These are phyloP conservation scores for Python bivittatus DNA, from an alignment of 2,113 vertebrate genomes.

Conservation along the genomic window DNA sequence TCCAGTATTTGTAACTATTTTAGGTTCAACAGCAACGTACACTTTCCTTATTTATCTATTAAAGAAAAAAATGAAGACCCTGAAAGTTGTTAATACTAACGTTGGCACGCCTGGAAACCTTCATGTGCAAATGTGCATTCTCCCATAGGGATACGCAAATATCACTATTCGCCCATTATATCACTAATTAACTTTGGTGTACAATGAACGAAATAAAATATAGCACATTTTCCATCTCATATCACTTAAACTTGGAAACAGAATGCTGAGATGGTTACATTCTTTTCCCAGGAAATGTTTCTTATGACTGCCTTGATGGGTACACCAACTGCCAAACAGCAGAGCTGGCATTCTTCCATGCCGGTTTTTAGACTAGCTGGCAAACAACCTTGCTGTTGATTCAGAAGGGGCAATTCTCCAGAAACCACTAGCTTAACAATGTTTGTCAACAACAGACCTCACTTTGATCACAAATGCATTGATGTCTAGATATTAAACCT, in stretches of 20 bases:
- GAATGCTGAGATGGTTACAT: not conserved
- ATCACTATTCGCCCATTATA: not conserved
- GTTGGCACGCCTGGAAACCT: not conserved
- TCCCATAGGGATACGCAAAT: not conserved
- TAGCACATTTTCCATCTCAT: not conserved
- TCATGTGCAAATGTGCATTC: not conserved
- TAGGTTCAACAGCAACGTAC: not conserved
- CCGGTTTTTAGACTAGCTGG: conserved; percentile 39
- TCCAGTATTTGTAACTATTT: not conserved
- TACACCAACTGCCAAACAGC: conserved; percentile 32
- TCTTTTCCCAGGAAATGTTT: conserved; percentile 24
- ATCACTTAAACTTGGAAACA: not conserved
- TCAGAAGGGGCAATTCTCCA: conserved; percentile 40
- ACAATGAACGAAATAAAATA: not conserved
- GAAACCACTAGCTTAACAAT: conserved; percentile 40
- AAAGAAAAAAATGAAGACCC: not conserved
- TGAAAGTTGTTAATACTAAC: not conserved
- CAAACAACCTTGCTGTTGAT: conserved; percentile 42
- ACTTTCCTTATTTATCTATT: not conserved
- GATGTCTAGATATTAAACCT: conserved; percentile 27
- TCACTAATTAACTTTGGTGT: not conserved
- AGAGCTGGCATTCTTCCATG: conserved; percentile 39
- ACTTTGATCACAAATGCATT: not conserved
- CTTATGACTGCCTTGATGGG: conserved; percentile 33
- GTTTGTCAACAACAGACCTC: conserved; percentile 35